Evolutionary conservation across 2,888 invertebrate species (phyloP).

Genomic region (Eretmocerus hayati): DNA sequence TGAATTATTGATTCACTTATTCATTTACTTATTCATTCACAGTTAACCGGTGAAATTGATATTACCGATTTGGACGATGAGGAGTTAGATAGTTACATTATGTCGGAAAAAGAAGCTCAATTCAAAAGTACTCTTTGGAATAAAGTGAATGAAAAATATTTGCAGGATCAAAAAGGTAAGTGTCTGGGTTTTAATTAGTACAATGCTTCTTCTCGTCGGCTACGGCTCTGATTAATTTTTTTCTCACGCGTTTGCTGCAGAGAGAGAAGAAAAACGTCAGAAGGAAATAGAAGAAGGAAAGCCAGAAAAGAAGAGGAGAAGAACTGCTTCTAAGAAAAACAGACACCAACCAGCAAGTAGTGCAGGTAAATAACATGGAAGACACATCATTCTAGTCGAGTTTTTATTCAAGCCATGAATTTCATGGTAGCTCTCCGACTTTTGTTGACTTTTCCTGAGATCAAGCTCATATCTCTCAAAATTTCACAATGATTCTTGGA

Average conservation of each 20-base stretch:
- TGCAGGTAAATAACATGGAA: constrained; percentile 41
- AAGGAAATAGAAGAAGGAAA: constrained; percentile 83
- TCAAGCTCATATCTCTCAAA: background rate
- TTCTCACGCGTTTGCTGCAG: constrained; percentile 49
- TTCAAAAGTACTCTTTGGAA: constrained; percentile 85
- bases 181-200: no score
- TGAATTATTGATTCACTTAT: background rate
- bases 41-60: constrained; percentile 53
- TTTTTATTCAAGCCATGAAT: no score
- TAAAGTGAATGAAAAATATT: constrained; percentile 76
- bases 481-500: background rate
- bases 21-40: background rate
- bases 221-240: background rate
- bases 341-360: constrained; percentile 56
- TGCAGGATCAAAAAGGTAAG: constrained; percentile 71
- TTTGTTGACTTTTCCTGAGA: no score
- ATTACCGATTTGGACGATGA: constrained; percentile 78
- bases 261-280: constrained; percentile 73
- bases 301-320: constrained; percentile 71
- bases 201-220: background rate
- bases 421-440: no score
- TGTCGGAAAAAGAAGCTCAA: constrained; percentile 71
- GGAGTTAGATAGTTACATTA: constrained; percentile 81
- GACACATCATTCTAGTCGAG: background rate
- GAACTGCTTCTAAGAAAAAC: constrained; percentile 58